Evolutionary conservation across 2,797 vertebrate species (phyloP), one percentile per base, ranked within the genome.

Genomic region (Scomberomorus guttatus): DNA sequence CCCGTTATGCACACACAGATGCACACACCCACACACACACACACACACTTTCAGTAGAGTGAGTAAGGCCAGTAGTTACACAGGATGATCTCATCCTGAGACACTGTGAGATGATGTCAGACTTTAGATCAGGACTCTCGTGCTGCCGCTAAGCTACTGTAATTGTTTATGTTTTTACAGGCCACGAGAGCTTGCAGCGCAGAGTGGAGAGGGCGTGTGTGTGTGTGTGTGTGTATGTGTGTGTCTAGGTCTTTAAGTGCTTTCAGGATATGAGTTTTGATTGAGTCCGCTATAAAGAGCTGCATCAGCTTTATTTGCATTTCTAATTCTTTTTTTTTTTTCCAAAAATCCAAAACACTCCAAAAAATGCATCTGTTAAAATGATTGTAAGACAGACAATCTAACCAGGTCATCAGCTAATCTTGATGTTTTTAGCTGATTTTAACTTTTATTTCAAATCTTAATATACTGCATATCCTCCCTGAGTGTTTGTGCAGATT

Each of bases 51-150:
- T 63, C 44, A 57, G 52, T 7, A 39, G 55, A 76, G 67, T 81
- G 90, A 81, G 81, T 81, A 61, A 89, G 80, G 8, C 59, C 65
- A 17, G 67, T 64, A 63, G 77, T 81, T 85, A 6, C 25, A 72
- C 17, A 25, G 50, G 72, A 80, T 93, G 93, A 94, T 88, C 84
- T 94, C 93, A 94, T 92, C 77, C 74, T 89, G 78, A 89, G 82
- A 81, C 44, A 20, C 52, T 15, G 60, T 60, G 80, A 60, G 79
- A 91, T 93, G 93, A 94, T 93, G 92, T 94, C 93, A 94, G 91
- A 90, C 82, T 93, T 69, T 17, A 87, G 71, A 90, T 82, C 37
- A 74, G 64, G 62, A 44, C 42, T 34, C 22, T 59, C 0, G 1
- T 70, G 78, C 81, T 81, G 76, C 73, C 3, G 24, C 68, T 57